Percentiles rank a stretch among this genome's conserved stretches.
These are phyloP conservation scores for Patella ulyssiponensis DNA, from an alignment of 2,888 invertebrate genomes.

Conservation along the genomic window DNA sequence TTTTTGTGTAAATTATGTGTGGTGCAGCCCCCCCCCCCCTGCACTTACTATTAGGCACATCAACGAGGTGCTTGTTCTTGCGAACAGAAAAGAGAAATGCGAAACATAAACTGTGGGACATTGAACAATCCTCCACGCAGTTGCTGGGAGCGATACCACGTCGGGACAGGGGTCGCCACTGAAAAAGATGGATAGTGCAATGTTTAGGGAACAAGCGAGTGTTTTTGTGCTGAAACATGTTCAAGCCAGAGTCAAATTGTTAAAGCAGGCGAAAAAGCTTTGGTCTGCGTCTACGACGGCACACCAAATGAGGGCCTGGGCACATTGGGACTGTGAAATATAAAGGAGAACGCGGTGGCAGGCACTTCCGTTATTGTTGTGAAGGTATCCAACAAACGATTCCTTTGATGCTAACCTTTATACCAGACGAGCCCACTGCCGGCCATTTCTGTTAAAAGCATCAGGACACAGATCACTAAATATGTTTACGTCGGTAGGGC, in stretches of 20 bases:
- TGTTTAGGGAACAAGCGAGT: not conserved
- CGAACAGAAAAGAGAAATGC: conserved; percentile 8
- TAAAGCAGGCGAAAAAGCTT: conserved; percentile 8
- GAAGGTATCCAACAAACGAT: too few relatives aligned
- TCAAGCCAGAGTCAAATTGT: not conserved
- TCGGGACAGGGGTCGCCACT: conserved; percentile 24
- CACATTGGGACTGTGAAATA: conserved; percentile 21
- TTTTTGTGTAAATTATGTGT: conserved; percentile 16
- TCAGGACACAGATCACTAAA: too few relatives aligned
- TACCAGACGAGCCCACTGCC: too few relatives aligned
- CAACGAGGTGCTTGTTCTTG: conserved; percentile 11
- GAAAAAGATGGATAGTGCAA: too few relatives aligned
- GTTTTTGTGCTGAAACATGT: not conserved
- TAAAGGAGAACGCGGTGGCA: conserved; percentile 11
- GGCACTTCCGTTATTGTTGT: not conserved
- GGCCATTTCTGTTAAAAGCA: too few relatives aligned
- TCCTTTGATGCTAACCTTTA: too few relatives aligned
- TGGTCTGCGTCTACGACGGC: conserved; percentile 15
- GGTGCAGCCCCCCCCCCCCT: too few relatives aligned
- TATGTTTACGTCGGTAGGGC: too few relatives aligned
- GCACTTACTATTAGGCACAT: not conserved
- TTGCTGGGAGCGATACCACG: conserved; percentile 20
- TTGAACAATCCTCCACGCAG: not conserved
- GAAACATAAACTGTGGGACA: conserved; percentile 3
- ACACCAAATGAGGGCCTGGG: too few relatives aligned